phyloP scores from a whole-genome alignment of 1,140 invertebrate species.

The Teleogryllus occipitalis region DNA sequence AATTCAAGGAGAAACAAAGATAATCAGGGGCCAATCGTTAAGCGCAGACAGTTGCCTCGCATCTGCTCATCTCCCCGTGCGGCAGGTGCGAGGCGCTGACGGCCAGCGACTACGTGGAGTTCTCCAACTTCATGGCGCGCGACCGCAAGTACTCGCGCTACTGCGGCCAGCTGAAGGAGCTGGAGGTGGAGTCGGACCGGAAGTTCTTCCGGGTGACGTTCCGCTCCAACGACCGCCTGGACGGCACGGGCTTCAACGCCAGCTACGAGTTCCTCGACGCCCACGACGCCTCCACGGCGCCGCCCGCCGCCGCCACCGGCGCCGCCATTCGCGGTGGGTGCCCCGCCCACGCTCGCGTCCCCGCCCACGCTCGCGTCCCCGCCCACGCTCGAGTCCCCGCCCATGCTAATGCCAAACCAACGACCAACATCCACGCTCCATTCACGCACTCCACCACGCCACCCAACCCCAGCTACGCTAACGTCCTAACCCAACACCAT shows the following conservation, averaged over 20 bases:
- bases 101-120: slow-evolving; percentile 88
- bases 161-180: slow-evolving; percentile 66
- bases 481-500: too few relatives aligned
- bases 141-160: slow-evolving; percentile 79
- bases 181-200: slow-evolving; percentile 76
- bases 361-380: neutral
- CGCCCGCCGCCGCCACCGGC: neutral
- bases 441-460: too few relatives aligned
- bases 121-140: slow-evolving; percentile 83
- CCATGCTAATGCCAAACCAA: too few relatives aligned
- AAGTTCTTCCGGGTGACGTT: slow-evolving; percentile 92
- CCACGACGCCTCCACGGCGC: slow-evolving; percentile 36
- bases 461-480: too few relatives aligned
- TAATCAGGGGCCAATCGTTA: too few relatives aligned
- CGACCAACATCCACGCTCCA: too few relatives aligned
- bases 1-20: too few relatives aligned
- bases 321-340: neutral
- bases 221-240: slow-evolving; percentile 83
- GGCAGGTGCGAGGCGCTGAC: slow-evolving; percentile 74
- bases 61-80: too few relatives aligned
- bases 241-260: slow-evolving; percentile 87
- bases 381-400: neutral
- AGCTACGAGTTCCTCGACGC: slow-evolving; percentile 68
- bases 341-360: neutral
- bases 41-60: too few relatives aligned